phyloP scores from a whole-genome alignment of 2,797 vertebrate genomes.

The Characodon lateralis region DNA sequence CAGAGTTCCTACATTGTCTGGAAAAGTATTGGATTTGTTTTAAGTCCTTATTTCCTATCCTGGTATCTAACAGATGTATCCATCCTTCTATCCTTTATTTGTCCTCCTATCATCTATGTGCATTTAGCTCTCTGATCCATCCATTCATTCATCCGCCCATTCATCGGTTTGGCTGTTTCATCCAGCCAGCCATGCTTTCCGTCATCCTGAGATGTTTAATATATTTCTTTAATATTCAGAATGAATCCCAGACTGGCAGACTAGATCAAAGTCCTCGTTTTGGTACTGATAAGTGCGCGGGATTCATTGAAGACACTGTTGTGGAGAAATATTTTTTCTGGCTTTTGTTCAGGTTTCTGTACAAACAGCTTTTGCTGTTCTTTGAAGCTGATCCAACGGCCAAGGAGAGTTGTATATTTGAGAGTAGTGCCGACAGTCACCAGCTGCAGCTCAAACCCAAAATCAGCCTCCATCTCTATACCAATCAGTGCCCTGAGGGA shows the following conservation, averaged over 20 bases:
- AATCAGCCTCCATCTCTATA: conserved; percentile 81
- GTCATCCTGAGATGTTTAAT: background rate
- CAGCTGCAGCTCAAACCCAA: conserved; percentile 79
- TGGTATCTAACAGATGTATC: background rate
- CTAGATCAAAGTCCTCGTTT: background rate
- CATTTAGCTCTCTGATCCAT: background rate
- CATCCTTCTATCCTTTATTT: background rate
- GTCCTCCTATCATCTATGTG: too few species aligned
- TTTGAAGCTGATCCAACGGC: conserved; percentile 69
- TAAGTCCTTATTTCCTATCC: background rate
- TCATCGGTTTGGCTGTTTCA: background rate
- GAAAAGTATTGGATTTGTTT: too few species aligned
- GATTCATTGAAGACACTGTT: conserved; percentile 13
- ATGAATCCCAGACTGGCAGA: background rate
- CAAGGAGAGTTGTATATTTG: conserved; percentile 74
- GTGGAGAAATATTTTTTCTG: conserved; percentile 24
- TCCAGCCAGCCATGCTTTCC: background rate
- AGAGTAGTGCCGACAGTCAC: conserved; percentile 56
- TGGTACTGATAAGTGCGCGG: background rate
- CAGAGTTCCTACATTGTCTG: too few species aligned
- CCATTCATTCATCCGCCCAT: background rate
- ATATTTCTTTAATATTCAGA: background rate
- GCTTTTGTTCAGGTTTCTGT: conserved; percentile 77
- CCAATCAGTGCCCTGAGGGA: conserved; percentile 77
- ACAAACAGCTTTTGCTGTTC: conserved; percentile 83